Conservation (phyloP, 2,113 vertebrate genomes). For the Pyxicephalus adspersus region DNA sequence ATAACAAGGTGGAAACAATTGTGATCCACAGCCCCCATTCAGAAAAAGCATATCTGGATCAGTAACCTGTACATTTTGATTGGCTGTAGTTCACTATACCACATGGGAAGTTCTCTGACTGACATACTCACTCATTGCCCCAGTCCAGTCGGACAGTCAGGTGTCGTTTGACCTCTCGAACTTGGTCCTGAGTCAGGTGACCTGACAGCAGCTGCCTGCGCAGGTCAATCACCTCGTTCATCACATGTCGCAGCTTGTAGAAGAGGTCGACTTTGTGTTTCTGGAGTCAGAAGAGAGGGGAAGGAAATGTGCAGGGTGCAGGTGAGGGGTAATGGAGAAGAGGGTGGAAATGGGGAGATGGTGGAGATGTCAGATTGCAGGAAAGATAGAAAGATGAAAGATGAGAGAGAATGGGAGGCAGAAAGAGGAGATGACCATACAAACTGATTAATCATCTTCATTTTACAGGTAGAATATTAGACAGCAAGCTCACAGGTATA, state of each 20-base stretch:
- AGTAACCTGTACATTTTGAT: too few relatives aligned
- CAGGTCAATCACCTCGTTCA: conserved; percentile 96
- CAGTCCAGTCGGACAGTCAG: conserved; percentile 94
- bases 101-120: too few relatives aligned
- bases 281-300: conserved; percentile 65
- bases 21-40: too few relatives aligned
- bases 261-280: conserved; percentile 96
- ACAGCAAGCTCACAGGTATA: too few relatives aligned
- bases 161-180: conserved; percentile 93
- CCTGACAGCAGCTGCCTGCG: conserved; percentile 93
- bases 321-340: too few relatives aligned
- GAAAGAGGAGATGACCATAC: not conserved
- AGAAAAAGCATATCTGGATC: too few relatives aligned
- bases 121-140: conserved; percentile 94
- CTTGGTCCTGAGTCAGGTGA: conserved; percentile 94
- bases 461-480: too few relatives aligned
- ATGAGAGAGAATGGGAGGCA: not conserved
- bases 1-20: too few relatives aligned
- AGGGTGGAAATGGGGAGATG: not conserved
- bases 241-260: conserved; percentile 95
- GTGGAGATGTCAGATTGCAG: conserved; percentile 46
- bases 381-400: conserved; percentile 57
- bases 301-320: conserved; percentile 39
- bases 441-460: not conserved
- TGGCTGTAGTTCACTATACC: too few relatives aligned